Percentiles rank a stretch among this genome's conserved stretches.
These are phyloP conservation scores for Eucriotettix oculatus DNA, from an alignment of 2,888 invertebrate genomes.

Conservation along the genomic window DNA sequence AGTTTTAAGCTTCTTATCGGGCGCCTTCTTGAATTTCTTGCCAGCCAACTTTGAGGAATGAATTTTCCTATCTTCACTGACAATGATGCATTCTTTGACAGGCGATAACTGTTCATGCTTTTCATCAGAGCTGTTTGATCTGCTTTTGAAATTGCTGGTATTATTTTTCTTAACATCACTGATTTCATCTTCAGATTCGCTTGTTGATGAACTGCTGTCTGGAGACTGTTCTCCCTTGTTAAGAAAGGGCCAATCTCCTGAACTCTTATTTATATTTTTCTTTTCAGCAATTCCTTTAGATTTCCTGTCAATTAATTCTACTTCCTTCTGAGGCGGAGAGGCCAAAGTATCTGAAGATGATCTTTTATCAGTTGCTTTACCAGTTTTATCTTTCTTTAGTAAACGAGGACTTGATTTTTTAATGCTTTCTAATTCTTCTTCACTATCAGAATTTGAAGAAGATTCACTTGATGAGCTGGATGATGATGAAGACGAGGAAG, in stretches of 20 bases:
- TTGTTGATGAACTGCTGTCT: constrained; percentile 41
- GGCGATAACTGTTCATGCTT: constrained; percentile 2
- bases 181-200: constrained; percentile 30
- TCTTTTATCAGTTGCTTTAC: constrained; percentile 2
- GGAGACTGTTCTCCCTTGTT: constrained; percentile 57
- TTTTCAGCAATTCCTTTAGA: constrained; percentile 11
- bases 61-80: not conserved
- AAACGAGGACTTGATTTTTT: constrained; percentile 4
- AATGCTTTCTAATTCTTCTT: constrained; percentile 28
- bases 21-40: constrained; percentile 44
- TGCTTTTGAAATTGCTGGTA: not conserved
- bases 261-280: constrained; percentile 12
- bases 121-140: not conserved
- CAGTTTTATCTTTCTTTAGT: constrained; percentile 6
- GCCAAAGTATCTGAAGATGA: not conserved
- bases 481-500: constrained; percentile 26
- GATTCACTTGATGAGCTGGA: constrained; percentile 30
- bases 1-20: constrained; percentile 71
- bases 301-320: constrained; percentile 5
- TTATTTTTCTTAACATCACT: constrained; percentile 13
- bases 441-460: constrained; percentile 34
- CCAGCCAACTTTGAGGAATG: constrained; percentile 19
- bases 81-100: not conserved
- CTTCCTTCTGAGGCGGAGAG: constrained; percentile 2
- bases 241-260: constrained; percentile 58